Evolutionary conservation across 2,113 vertebrate species (phyloP).

Genomic region (Formicarius rufipectus): DNA sequence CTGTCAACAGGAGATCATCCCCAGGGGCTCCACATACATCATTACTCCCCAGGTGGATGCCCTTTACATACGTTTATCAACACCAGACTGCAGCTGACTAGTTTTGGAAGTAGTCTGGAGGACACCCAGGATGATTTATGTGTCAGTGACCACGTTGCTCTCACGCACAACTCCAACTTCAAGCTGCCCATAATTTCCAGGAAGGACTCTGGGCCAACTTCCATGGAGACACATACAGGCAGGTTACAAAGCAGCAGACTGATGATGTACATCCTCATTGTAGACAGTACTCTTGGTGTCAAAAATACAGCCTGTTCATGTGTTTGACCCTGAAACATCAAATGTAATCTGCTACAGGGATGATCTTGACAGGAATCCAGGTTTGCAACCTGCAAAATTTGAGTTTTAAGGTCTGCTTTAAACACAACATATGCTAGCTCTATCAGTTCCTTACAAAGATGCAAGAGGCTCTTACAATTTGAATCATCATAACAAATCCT

Average conservation of each 20-base stretch:
- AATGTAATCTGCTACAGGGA: neutral
- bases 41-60: neutral
- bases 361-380: neutral
- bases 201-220: neutral
- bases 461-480: neutral
- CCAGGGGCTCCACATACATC: neutral
- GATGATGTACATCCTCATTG: neutral
- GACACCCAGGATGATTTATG: neutral
- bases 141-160: neutral
- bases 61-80: neutral
- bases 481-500: neutral
- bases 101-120: neutral
- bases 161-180: neutral
- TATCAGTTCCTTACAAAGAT: neutral
- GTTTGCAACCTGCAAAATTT: neutral
- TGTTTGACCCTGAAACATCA: neutral
- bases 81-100: neutral
- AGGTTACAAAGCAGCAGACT: neutral
- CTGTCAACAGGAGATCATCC: neutral
- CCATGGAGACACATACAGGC: neutral
- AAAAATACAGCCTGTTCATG: neutral
- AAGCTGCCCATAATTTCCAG: fast-evolving
- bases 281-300: neutral
- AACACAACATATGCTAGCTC: neutral
- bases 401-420: neutral